These are phyloP conservation scores for Toxotes jaculatrix DNA, from an alignment of 2,113 vertebrate genomes.

Conservation along the genomic window DNA sequence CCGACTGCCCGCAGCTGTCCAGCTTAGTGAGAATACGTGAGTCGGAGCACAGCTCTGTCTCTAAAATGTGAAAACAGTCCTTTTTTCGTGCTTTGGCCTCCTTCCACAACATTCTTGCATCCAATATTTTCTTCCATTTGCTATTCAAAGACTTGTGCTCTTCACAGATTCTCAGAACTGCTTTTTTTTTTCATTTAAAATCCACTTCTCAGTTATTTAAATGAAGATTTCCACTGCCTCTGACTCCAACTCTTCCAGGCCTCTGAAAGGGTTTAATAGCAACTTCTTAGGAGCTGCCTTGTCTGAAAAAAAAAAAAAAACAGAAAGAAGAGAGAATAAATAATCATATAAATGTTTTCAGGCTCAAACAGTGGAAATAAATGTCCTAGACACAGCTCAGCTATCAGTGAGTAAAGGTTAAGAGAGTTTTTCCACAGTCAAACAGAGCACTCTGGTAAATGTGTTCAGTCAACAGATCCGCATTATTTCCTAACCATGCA, in stretches of 20 bases:
- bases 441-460: constrained; percentile 58
- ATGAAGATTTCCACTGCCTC: constrained; percentile 86
- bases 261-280: constrained; percentile 75
- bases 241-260: constrained; percentile 79
- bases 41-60: constrained; percentile 77
- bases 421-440: constrained; percentile 63
- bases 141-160: constrained; percentile 51
- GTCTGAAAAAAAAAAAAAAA: constrained; percentile 53
- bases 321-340: constrained; percentile 19
- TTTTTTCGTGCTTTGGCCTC: constrained; percentile 25
- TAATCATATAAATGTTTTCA: constrained; percentile 34
- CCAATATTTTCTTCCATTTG: constrained; percentile 57
- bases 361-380: constrained; percentile 43
- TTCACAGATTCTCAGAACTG: constrained; percentile 62
- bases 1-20: constrained; percentile 72
- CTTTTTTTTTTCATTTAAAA: constrained; percentile 38
- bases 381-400: constrained; percentile 25
- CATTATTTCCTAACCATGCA: constrained; percentile 71
- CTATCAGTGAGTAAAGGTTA: constrained; percentile 68
- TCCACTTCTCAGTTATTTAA: constrained; percentile 61
- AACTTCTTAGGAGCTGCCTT: constrained; percentile 68
- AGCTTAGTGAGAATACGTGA: constrained; percentile 56
- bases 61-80: constrained; percentile 61
- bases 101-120: constrained; percentile 67
- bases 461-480: constrained; percentile 70